Conservation (phyloP, 2,113 vertebrate genomes). For the Oceanodroma tethys region DNA sequence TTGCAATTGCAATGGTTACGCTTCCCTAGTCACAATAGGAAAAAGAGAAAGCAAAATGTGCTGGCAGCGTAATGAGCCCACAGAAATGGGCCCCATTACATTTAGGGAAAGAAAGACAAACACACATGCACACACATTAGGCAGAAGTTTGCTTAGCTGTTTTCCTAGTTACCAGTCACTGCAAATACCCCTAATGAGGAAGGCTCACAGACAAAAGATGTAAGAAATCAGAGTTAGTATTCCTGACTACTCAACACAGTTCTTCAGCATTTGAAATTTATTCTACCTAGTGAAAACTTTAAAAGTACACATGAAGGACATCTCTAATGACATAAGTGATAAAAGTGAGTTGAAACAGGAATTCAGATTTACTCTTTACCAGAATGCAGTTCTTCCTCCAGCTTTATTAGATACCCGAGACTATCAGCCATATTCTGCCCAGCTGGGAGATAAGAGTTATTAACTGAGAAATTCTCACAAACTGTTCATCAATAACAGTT, state of each 20-base stretch:
- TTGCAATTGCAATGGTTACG: neutral
- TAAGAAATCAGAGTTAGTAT: neutral
- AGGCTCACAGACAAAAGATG: neutral
- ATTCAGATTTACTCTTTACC: neutral
- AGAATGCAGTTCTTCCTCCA: conserved; percentile 2
- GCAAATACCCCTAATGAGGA: neutral
- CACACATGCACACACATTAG: neutral
- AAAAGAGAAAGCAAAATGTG: conserved; percentile 5
- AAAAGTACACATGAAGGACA: neutral
- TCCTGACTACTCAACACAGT: neutral
- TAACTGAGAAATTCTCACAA: neutral
- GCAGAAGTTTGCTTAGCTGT: neutral
- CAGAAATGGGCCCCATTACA: neutral
- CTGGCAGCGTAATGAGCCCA: neutral
- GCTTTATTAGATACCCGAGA: neutral
- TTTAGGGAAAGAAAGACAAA: neutral
- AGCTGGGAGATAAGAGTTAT: neutral
- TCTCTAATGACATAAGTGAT: conserved; percentile 6
- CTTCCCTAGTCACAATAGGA: neutral
- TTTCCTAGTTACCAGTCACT: neutral
- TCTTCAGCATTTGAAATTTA: neutral
- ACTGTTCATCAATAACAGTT: neutral
- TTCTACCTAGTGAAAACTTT: neutral
- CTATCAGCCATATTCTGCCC: neutral
- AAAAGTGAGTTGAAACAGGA: neutral